Evolutionary conservation across 1,140 invertebrate species (phyloP).

Genomic region (Drosophila bifasciata): DNA sequence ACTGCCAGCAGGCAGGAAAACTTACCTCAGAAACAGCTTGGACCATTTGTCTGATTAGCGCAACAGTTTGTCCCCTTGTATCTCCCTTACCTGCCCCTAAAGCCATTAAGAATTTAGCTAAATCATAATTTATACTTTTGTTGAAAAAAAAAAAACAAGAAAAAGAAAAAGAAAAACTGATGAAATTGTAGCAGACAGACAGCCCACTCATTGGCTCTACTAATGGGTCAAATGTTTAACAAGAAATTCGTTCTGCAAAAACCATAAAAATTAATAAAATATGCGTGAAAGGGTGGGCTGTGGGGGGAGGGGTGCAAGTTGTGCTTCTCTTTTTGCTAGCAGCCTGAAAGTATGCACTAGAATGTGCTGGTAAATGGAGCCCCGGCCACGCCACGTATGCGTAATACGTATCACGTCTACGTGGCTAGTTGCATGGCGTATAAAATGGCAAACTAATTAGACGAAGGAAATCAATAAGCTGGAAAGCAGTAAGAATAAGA

Average conservation of each 20-base stretch:
- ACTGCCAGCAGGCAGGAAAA: conserved; percentile 40
- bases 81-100: conserved; percentile 21
- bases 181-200: conserved; percentile 7
- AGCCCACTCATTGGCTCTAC: conserved; percentile 6
- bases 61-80: conserved; percentile 33
- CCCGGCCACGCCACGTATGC: conserved; percentile 33
- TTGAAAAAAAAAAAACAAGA: conserved; percentile 1
- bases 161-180: conserved; percentile 11
- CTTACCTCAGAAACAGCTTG: conserved; percentile 44
- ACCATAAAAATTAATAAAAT: conserved; percentile 26
- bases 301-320: background rate
- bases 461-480: conserved; percentile 60
- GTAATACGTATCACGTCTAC: conserved; percentile 6
- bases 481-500: too few species aligned
- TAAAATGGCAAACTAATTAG: conserved; percentile 58
- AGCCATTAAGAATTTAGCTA: conserved; percentile 33
- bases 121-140: conserved; percentile 43
- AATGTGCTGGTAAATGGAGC: background rate
- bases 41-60: conserved; percentile 62
- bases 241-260: conserved; percentile 19
- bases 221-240: conserved; percentile 33
- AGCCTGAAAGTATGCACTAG: conserved; percentile 51
- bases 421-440: background rate
- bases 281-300: conserved; percentile 13
- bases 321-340: background rate